Base-by-base conservation (phyloP, 2,113 vertebrate genomes). In the Leucoraja erinaceus region DNA sequence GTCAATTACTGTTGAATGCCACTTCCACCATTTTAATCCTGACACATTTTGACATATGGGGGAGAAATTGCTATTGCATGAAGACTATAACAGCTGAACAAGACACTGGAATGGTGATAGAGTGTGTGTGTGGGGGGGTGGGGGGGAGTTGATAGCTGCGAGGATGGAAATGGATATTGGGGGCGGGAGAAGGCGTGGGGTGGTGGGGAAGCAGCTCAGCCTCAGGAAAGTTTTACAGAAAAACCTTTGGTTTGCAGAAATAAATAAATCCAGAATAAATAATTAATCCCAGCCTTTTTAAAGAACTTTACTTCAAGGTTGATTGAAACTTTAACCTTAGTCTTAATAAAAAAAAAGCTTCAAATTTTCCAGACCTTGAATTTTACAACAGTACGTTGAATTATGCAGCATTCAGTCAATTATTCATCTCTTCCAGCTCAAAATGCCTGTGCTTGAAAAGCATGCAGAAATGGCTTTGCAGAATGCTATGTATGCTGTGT, bases 341-440 rank as follows among this genome's bases (percentile, higher is more conserved):
- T 98, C 98, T 98, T 97, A 97, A 98, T 97, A 97, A 97, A 96
- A 96, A 96, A 97, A 97, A 98, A 98, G 97, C 97, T 97, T 97
- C 97, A 98, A 98, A 98, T 97, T 98, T 98, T 97, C 97, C 96
- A 98, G 98, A 98, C 98, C 98, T 98, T 99, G 98, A 98, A 97
- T 98, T 98, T 98, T 97, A 99, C 98, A 99, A 98, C 97, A 98
- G 97, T 97, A 96, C 97, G 96, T 97, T 99, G 98, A 99, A 99
- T 99, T 99, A 99, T 99, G 98, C 98, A 99, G 98, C 96, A 97
- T 99, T 98, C 98, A 98, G 98, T 99, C 98, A 98, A 99, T 99
- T 99, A 99, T 99, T 99, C 98, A 99, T 99, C 96, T 97, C 96
- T 95, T 96, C 96, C 96, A 96, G 96, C 97, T 96, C 95, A 97